Base-by-base conservation (phyloP, 2,888 invertebrate species). In the Heliconius ethilla region DNA sequence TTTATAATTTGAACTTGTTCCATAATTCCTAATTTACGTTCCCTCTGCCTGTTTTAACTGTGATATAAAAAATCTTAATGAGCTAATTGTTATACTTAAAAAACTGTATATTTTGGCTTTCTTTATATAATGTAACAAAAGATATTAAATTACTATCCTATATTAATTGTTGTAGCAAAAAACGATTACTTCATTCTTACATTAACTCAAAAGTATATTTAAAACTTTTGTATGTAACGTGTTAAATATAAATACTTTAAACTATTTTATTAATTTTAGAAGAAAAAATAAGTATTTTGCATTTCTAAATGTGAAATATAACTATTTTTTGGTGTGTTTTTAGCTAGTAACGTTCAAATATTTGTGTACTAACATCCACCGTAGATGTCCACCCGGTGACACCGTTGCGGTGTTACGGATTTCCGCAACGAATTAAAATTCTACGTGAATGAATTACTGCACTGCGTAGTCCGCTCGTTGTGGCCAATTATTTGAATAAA, bases 361-460 rank as follows among this genome's bases (percentile, higher is more conserved):
- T 88, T 86, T 84, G 87, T 86, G 87, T 87, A 86, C 86, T 86
- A 87, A 87, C 27, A 29, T 86, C 86, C 84, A 86, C 87, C 84
- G 84, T 83, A 33, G 40, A 40, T 33, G 84, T 83, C 84, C 83
- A 84, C 67, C 70, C 78, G 82, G 84, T 84, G 84, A 82, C 86
- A 82, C 83, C 84, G 83, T 82, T 83, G 87, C 86, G 86, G 85
- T 83, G 85, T 87, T 83, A 83, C 89, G 90, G 89, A 89, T 89
- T 89, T 90, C 90, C 91, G 91, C 89, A 90, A 89, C 90, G 91
- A 91, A 92, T 93, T 93, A 92, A 92, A 92, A 93, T 91, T 91
- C 88, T 89, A 91, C 90, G 84, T 85, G 87, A 89, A 90, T 91
- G 88, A 91, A 88, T 91, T 89, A 92, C 90, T 91, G 91, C 90